Conservation (phyloP, 1,140 invertebrate species). For the Ceratina calcarata region DNA sequence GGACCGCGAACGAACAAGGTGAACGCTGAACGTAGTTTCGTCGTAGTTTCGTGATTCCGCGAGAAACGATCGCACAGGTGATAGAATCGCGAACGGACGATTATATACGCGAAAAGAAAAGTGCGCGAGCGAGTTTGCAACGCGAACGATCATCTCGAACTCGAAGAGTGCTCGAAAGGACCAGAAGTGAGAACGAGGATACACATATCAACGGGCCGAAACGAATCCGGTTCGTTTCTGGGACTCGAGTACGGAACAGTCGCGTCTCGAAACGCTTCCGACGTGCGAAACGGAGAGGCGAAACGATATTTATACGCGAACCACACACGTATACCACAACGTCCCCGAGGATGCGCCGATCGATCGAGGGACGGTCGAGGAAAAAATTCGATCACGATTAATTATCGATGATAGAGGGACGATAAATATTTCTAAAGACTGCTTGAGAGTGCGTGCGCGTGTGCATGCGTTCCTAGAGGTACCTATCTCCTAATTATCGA, state of each 20-base stretch:
- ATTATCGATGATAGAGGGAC: conserved; percentile 2
- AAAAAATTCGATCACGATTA: not conserved
- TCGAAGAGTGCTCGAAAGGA: not conserved
- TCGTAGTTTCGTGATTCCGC: not conserved
- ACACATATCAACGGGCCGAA: not conserved
- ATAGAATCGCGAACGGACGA: conserved; percentile 3
- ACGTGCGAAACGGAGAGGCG: not conserved
- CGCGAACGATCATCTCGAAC: not conserved
- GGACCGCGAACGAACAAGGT: conserved; percentile 16
- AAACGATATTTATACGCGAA: not conserved
- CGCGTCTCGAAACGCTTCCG: not conserved
- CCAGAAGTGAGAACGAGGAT: not conserved
- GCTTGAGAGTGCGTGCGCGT: conserved; percentile 75
- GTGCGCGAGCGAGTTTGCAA: not conserved
- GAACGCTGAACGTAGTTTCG: not conserved
- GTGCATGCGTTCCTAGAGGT: conserved; percentile 74
- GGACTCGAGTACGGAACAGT: too few relatives aligned
- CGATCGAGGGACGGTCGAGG: not conserved
- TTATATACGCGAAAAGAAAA: not conserved
- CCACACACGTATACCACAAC: not conserved
- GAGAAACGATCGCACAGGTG: not conserved
- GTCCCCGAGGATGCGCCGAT: not conserved
- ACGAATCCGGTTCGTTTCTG: not conserved
- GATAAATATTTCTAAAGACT: conserved; percentile 80
- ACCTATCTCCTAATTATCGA: conserved; percentile 65